Conservation (phyloP, 1,140 invertebrate species). For the Drosophila baimaii region DNA sequence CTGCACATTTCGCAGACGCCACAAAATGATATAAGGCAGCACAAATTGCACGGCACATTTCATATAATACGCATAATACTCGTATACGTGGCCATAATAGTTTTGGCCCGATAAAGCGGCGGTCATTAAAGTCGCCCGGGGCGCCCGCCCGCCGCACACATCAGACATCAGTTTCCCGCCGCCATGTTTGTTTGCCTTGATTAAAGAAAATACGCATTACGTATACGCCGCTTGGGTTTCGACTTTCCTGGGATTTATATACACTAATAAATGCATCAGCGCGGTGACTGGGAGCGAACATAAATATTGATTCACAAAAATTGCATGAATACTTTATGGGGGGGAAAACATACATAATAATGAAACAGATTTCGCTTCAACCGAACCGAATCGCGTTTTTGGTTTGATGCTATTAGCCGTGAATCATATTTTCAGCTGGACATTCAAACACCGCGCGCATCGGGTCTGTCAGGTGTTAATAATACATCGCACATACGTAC, state of each 20-base stretch:
- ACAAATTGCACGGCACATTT: slow-evolving; percentile 56
- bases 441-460: neutral
- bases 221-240: slow-evolving; percentile 6
- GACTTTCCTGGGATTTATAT: slow-evolving; percentile 25
- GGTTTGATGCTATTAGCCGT: slow-evolving; percentile 4
- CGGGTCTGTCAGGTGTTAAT: slow-evolving; percentile 44
- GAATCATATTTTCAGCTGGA: slow-evolving; percentile 30
- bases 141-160: too few relatives aligned
- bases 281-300: slow-evolving; percentile 5
- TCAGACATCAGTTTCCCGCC: slow-evolving; percentile 6
- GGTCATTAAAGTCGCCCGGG: slow-evolving; percentile 43
- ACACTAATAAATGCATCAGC: slow-evolving; percentile 19
- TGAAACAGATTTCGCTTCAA: slow-evolving; percentile 14
- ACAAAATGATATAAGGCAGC: slow-evolving; percentile 56
- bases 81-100: slow-evolving; percentile 43
- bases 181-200: slow-evolving; percentile 38
- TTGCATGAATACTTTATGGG: slow-evolving; percentile 31
- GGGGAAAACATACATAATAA: slow-evolving; percentile 1
- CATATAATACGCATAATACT: slow-evolving; percentile 40
- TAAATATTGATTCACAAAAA: slow-evolving; percentile 42
- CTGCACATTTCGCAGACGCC: slow-evolving; percentile 62
- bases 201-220: slow-evolving; percentile 46
- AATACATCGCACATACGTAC: slow-evolving; percentile 16
- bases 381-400: slow-evolving; percentile 1
- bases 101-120: slow-evolving; percentile 38